Conservation (phyloP, 1,140 invertebrate genomes). For the Apis mellifera region Amel_HAv3.1 CM009938.2:5068501-5069000, state of each 20-base stretch:
- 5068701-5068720: slow-evolving; percentile 91
- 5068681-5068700: slow-evolving; percentile 89
- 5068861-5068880: slow-evolving; percentile 35
- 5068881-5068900: slow-evolving; percentile 76
- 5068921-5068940: slow-evolving; percentile 86
- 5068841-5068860: not conserved
- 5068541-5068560: too few relatives aligned
- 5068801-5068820: slow-evolving; percentile 90
- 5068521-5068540: slow-evolving; percentile 86
- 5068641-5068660: slow-evolving; percentile 92
- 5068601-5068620: not conserved
- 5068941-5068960: slow-evolving; percentile 82
- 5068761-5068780: slow-evolving; percentile 93
- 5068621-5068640: slow-evolving; percentile 72
- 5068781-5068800: slow-evolving; percentile 91
- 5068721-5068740: slow-evolving; percentile 85
- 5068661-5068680: slow-evolving; percentile 89
- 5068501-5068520: slow-evolving; percentile 90
- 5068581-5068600: too few relatives aligned
- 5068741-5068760: slow-evolving; percentile 89
- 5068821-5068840: slow-evolving; percentile 90
- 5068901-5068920: slow-evolving; percentile 93
- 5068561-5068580: not conserved
- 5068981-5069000: slow-evolving; percentile 92
- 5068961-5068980: slow-evolving; percentile 94